Percentiles rank a stretch among this genome's conserved stretches.
Conservation (phyloP, 1,140 invertebrate genomes). For the Magallana angulata region DNA sequence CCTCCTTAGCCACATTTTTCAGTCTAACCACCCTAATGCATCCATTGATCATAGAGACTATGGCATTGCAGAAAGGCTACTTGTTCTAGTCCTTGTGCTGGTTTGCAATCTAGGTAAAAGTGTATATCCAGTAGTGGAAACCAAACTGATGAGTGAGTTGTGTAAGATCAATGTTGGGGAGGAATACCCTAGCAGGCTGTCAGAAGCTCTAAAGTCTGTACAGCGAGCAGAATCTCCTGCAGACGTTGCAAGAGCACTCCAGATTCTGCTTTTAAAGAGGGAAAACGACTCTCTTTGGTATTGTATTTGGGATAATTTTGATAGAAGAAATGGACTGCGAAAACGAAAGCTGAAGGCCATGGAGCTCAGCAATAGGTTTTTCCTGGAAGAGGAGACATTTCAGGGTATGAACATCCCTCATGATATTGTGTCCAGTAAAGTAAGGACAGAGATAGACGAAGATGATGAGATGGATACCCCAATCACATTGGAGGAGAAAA, state of each 20-base stretch:
- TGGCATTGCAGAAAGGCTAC: constrained; percentile 61
- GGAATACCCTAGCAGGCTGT: constrained; percentile 42
- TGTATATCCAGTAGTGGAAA: constrained; percentile 54
- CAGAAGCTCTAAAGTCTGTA: constrained; percentile 43
- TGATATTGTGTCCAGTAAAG: not conserved
- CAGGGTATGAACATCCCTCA: constrained; percentile 32
- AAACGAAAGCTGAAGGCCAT: not conserved
- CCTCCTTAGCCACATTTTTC: constrained; percentile 26
- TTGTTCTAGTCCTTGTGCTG: constrained; percentile 60
- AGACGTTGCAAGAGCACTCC: constrained; percentile 56
- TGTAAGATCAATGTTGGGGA: constrained; percentile 50
- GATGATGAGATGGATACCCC: not conserved
- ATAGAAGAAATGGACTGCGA: constrained; percentile 36
- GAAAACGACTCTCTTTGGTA: constrained; percentile 51
- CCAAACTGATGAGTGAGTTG: constrained; percentile 51
- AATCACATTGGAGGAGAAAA: constrained; percentile 53
- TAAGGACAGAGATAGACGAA: constrained; percentile 35
- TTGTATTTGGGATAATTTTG: constrained; percentile 52
- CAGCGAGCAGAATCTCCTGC: constrained; percentile 52
- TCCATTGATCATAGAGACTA: constrained; percentile 50
- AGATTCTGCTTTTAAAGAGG: constrained; percentile 53
- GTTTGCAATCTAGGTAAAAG: constrained; percentile 65
- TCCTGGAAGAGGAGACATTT: not conserved
- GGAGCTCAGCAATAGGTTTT: not conserved
- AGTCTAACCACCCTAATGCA: constrained; percentile 38